Evolutionary conservation across 2,113 vertebrate species (phyloP).

Genomic region (Hydropotes inermis): DNA sequence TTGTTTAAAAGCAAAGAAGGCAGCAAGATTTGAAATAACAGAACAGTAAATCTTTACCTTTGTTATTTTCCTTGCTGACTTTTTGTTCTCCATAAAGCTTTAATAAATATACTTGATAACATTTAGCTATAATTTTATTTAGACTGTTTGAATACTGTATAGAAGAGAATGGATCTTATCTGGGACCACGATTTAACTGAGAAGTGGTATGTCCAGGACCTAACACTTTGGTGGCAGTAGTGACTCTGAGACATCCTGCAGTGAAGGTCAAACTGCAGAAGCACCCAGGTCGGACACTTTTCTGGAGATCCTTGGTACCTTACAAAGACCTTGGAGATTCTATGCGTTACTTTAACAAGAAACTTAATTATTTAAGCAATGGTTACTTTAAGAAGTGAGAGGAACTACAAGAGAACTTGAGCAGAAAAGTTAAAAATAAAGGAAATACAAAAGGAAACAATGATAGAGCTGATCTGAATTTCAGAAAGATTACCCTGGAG

Average conservation of each 20-base stretch:
- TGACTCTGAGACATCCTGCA: neutral
- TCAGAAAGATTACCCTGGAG: neutral
- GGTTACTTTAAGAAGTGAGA: neutral
- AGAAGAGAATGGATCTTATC: neutral
- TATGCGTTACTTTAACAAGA: neutral
- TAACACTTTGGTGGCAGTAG: neutral
- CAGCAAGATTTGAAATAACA: neutral
- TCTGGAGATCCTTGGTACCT: neutral
- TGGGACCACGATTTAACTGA: neutral
- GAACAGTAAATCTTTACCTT: neutral
- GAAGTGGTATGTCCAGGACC: neutral
- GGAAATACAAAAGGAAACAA: neutral
- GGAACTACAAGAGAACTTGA: neutral
- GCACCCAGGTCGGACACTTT: too few relatives aligned
- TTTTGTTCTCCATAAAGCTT: neutral
- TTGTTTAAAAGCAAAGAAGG: neutral
- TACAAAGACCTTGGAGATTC: neutral
- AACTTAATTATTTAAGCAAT: neutral
- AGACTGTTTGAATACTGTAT: neutral
- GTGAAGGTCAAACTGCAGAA: neutral
- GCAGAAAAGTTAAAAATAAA: conserved; percentile 8
- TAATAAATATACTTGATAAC: neutral
- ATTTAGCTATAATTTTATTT: neutral
- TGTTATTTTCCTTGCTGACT: neutral
- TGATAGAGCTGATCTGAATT: neutral